Base-by-base conservation (phyloP, 2,113 vertebrate genomes). In the Rhinogobius similis region DNA sequence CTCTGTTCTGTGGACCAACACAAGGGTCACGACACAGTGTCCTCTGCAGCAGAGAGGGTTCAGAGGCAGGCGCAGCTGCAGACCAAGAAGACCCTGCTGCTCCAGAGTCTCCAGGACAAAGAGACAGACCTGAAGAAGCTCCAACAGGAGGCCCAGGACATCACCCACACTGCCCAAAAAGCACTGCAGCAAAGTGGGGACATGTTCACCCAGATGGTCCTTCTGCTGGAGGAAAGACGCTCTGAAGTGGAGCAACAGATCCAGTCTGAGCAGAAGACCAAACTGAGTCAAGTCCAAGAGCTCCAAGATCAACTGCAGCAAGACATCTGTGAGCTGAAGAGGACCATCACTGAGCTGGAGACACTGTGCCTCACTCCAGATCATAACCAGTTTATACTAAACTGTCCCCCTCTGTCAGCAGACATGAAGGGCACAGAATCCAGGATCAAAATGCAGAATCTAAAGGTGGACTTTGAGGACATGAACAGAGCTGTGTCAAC, bases 171-270 rank as follows among this genome's bases (percentile, higher is more conserved):
- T 32, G 27, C 44, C 27, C 5, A 59, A 14, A 32, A 4, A 59
- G 27, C 27, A 59, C 13, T 32, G 13, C 18, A 59, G 27, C 26
- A 32, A 18, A 18, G 26, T 58, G 55, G 26, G 14, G 55, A 58
- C 12, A 58, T 23, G 1, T 58, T 58, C 26, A 58, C 13, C 8
- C 3, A 58, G 24, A 26, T 58, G 55, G 13, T 58, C 26, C 55
- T 26, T 26, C 24, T 27, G 1, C 24, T 58, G 55, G 26, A 58
- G 55, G 4, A 58, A 16, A 58, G 55, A 58, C 55, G 55, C 23
- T 58, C 55, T 29, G 24, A 58, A 14, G 26, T 58, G 26, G 55
- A 58, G 55, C 12, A 18, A 26, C 55, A 58, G 55, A 58, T 58
- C 3, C 14, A 16, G 55, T 27, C 26, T 26, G 23, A 26, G 11